These are phyloP conservation scores for Triplophysa rosa DNA, from an alignment of 2,113 vertebrate species.

Conservation along the genomic window DNA sequence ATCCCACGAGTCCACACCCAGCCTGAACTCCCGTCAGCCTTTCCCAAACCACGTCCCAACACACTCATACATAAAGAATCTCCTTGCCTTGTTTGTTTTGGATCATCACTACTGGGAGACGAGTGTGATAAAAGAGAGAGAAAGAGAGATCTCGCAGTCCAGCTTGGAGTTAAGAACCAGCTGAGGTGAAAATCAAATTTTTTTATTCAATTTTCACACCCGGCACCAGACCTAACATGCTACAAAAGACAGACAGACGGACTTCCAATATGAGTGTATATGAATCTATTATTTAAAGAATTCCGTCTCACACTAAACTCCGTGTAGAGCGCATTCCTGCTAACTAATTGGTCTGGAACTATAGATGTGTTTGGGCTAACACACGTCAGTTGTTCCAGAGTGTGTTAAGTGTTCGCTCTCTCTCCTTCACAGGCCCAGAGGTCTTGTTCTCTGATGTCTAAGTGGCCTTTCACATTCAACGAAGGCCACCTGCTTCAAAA, in stretches of 20 bases:
- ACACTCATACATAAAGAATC: slow-evolving; percentile 30
- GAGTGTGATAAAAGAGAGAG: not conserved
- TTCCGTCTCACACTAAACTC: slow-evolving; percentile 3
- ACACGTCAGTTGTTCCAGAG: slow-evolving; percentile 50
- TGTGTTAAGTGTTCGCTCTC: slow-evolving; percentile 51
- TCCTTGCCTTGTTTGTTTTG: not conserved
- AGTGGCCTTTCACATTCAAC: slow-evolving; percentile 44
- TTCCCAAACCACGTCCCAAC: slow-evolving; percentile 47
- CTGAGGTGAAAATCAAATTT: slow-evolving; percentile 20
- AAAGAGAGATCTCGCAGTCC: not conserved
- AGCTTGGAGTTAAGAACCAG: not conserved
- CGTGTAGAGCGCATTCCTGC: slow-evolving; percentile 56
- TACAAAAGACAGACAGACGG: not conserved
- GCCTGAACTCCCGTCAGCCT: slow-evolving; percentile 16
- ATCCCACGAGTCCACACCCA: slow-evolving; percentile 43
- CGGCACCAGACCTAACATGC: not conserved
- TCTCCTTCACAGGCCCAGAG: slow-evolving; percentile 33
- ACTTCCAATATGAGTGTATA: not conserved
- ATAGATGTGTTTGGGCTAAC: slow-evolving; percentile 68
- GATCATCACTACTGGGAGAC: slow-evolving; percentile 16
- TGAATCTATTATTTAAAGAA: slow-evolving; percentile 36
- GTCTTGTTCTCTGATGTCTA: slow-evolving; percentile 37
- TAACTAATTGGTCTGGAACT: slow-evolving; percentile 57
- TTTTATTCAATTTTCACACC: not conserved
- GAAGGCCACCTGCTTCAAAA: slow-evolving; percentile 67